A percentile compares a stretch with the other conserved stretches of the same genome.
Evolutionary conservation across 2,797 vertebrate species (phyloP).

Genomic region (Cossypha caffra): DNA sequence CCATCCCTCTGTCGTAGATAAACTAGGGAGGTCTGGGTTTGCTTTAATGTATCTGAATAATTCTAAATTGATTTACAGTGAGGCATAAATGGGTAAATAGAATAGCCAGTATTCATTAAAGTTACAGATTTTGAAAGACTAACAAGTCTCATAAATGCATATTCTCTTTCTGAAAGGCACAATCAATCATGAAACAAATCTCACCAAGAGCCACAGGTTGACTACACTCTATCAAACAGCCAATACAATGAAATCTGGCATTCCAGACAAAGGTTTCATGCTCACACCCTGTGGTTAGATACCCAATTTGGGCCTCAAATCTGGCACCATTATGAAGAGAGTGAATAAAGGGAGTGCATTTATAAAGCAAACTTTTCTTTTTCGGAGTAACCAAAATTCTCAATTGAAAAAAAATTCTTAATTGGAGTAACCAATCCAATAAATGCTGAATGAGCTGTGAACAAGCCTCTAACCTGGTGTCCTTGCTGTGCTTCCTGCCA

Average conservation of each 20-base stretch:
- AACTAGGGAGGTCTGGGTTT: background rate
- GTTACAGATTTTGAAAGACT: background rate
- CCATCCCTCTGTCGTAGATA: background rate
- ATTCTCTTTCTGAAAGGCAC: background rate
- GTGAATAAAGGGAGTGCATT: no score
- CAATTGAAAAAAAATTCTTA: no score
- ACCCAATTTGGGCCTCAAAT: accelerated
- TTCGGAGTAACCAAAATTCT: no score
- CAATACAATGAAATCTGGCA: background rate
- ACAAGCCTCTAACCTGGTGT: accelerated
- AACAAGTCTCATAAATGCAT: accelerated
- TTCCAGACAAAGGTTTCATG: accelerated
- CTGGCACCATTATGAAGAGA: background rate
- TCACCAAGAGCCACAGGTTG: accelerated
- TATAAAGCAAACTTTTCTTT: no score
- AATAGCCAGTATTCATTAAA: background rate
- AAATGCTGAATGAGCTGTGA: background rate
- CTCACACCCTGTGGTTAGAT: background rate
- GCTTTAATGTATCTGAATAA: background rate
- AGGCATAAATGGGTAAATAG: background rate
- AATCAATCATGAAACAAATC: background rate
- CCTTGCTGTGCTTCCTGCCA: background rate
- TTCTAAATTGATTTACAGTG: background rate
- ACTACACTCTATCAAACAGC: background rate
- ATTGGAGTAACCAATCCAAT: background rate